Evolutionary conservation across 2,888 invertebrate species (phyloP), one percentile per base, ranked within the genome.

Genomic region (Cinara cedri): DNA sequence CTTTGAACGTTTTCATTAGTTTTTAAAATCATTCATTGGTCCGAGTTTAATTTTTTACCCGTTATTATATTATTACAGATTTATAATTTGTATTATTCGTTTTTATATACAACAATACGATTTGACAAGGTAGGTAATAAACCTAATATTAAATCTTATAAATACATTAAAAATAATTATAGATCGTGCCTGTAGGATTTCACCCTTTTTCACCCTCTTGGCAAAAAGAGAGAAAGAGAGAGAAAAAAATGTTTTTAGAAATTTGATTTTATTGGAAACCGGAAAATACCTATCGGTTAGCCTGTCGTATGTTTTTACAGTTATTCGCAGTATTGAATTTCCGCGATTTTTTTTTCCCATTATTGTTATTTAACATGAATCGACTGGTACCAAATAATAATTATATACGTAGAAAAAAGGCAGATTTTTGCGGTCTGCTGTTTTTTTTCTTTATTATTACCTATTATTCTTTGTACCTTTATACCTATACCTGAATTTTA

Each of bases 401-500:
- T n/a, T 34, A 34, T 34, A 34, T 16, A 26, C n/a, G 51, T 21
- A 8, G 57, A 42, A 49, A 78, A 70, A 78, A 78, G 78, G 78
- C 78, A 78, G 70, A 78, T 78, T 70, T 76, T 78, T 78, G 78
- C 70, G 78, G 78, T 78, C 57, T 60, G 76, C 55, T 26, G 57
- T 76, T 57, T 68, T 46, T 60, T 72, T 72, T n/a, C n/a, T n/a
- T 34, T 34, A 34, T 34, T 34, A 34, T 34, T 34, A 34, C 6
- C n/a, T 34, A 34, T 34, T 34, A 34, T 63, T 65, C 66, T 44
- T 66, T 26, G 68, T 78, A 60, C 60, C 60, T 60, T 70, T 78
- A 60, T 78, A 42, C 21, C 26, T 78, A 60, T 78, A 42, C 21
- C 26, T 19, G 51, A 42, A 49, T 57, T 62, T 68, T 16, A 68